phyloP scores from a whole-genome alignment of 2,797 vertebrate species.

The Propithecus deckenii region DNA sequence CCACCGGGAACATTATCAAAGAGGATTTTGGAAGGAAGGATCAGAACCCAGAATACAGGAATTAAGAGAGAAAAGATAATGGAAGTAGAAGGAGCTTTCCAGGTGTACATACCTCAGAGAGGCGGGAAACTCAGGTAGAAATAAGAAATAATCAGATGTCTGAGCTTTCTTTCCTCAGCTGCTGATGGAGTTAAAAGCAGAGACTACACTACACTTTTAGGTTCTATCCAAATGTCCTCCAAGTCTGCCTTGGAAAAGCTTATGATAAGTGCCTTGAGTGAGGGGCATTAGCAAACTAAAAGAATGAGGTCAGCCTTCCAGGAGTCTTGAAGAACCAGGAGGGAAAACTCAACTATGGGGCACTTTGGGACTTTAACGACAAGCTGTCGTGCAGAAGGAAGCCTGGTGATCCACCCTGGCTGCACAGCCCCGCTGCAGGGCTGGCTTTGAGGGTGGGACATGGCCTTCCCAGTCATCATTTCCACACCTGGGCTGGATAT shows the following conservation, averaged over 20 bases:
- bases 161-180: background rate
- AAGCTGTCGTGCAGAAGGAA: background rate
- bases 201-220: background rate
- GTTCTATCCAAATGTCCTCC: background rate
- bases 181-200: background rate
- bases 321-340: background rate
- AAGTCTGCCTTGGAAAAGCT: background rate
- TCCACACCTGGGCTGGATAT: background rate
- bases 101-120: background rate
- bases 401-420: accelerated
- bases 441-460: no score
- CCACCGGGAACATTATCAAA: background rate
- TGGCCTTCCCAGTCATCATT: background rate
- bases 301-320: background rate
- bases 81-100: background rate
- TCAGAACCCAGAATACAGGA: background rate
- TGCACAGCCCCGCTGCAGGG: accelerated
- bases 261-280: background rate
- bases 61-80: background rate
- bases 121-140: background rate
- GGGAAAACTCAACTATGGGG: background rate
- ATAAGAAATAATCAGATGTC: background rate
- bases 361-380: background rate
- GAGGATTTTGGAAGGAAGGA: background rate
- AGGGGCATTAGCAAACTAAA: background rate